Percentiles rank a stretch among this genome's conserved stretches.
phyloP scores from a whole-genome alignment of 2,113 vertebrate species.

The Nasalis larvatus region DNA sequence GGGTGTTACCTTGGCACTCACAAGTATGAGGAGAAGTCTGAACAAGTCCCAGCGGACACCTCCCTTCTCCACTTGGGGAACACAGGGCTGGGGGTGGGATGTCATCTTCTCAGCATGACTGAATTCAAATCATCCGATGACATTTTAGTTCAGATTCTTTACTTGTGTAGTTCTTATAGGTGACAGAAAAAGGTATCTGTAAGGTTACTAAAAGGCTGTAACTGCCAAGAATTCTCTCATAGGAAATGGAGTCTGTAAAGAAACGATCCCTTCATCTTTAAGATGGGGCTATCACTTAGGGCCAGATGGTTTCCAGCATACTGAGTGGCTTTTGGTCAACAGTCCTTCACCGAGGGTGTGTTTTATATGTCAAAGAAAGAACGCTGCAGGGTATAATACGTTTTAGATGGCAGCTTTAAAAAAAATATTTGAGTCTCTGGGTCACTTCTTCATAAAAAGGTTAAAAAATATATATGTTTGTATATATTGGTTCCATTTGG shows the following conservation, averaged over 20 bases:
- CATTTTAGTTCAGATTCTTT: background rate
- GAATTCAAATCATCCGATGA: background rate
- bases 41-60: background rate
- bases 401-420: background rate
- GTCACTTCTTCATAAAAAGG: background rate
- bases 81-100: background rate
- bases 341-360: background rate
- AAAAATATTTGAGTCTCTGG: background rate
- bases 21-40: background rate
- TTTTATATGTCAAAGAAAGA: slow-evolving; percentile 6
- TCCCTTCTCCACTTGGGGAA: background rate
- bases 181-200: background rate
- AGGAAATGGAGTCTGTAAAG: background rate
- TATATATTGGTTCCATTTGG: slow-evolving; percentile 5
- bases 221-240: background rate
- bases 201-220: background rate
- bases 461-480: background rate
- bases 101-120: background rate
- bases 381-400: background rate
- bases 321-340: background rate
- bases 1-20: background rate
- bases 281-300: background rate
- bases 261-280: background rate
- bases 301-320: background rate
- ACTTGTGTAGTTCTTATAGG: background rate